Percentiles rank a stretch among this genome's conserved stretches.
phyloP scores from a whole-genome alignment of 2,797 vertebrate genomes.

The Serranus cabrilla region DNA sequence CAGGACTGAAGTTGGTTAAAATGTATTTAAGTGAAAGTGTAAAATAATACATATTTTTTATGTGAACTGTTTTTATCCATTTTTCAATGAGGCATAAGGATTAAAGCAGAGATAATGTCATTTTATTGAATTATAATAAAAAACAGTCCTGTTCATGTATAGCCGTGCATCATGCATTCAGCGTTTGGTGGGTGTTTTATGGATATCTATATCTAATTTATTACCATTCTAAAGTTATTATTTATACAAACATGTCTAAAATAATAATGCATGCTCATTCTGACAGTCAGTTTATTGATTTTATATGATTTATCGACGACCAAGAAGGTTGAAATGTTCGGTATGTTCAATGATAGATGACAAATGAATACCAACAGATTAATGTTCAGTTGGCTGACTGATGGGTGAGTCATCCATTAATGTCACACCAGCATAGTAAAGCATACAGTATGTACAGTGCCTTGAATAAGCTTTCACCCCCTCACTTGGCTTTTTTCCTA shows the following conservation, averaged over 20 bases:
- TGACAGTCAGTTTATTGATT: not conserved
- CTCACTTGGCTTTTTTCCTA: too few species aligned
- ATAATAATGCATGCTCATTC: not conserved
- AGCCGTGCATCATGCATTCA: not conserved
- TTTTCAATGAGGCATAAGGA: too few species aligned
- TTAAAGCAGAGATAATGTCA: not conserved
- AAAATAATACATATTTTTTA: too few species aligned
- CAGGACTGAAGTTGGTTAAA: too few species aligned
- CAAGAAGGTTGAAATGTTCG: not conserved
- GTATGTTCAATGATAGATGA: not conserved
- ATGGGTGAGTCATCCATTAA: conserved; percentile 25
- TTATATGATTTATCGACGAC: not conserved
- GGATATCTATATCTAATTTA: not conserved
- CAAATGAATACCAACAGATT: not conserved
- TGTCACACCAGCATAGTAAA: conserved; percentile 21
- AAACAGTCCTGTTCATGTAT: too few species aligned
- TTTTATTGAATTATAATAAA: not conserved
- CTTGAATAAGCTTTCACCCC: too few species aligned
- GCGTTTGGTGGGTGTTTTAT: not conserved
- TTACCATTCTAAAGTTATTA: not conserved
- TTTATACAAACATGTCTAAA: not conserved
- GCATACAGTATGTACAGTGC: conserved; percentile 14
- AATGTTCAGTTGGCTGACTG: conserved; percentile 7
- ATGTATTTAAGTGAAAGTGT: too few species aligned
- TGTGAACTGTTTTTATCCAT: too few species aligned